Conservation (phyloP, 2,113 vertebrate genomes). For the Protobothrops mucrosquamatus region DNA sequence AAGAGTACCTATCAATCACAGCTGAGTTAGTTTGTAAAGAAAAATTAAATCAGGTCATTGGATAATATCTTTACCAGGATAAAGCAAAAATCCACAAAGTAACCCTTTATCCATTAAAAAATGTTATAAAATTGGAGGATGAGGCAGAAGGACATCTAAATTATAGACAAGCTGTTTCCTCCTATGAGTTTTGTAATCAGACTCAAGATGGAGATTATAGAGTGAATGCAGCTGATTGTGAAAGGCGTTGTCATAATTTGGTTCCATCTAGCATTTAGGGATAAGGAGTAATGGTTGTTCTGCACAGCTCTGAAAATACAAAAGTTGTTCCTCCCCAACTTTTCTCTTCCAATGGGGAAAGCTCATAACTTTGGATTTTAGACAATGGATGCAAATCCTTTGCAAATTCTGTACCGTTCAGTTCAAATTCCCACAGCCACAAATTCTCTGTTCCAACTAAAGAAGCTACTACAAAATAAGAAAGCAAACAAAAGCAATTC, state of each 20-base stretch:
- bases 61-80: neutral
- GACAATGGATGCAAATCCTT: neutral
- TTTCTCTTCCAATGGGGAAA: neutral
- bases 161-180: neutral
- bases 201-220: neutral
- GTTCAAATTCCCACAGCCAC: neutral
- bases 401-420: neutral
- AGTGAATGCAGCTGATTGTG: neutral
- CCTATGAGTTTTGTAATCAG: neutral
- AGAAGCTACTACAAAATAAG: slow-evolving; percentile 43
- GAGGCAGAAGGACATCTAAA: neutral
- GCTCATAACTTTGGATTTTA: neutral
- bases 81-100: neutral
- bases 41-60: neutral
- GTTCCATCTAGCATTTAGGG: neutral
- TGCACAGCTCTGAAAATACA: neutral
- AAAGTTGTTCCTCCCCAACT: neutral
- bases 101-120: neutral
- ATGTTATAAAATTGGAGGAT: neutral
- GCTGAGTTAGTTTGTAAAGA: neutral
- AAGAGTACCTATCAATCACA: neutral
- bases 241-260: neutral
- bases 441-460: slow-evolving; percentile 18
- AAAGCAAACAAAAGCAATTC: slow-evolving; percentile 50
- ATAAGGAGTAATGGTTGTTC: neutral